Evolutionary conservation across 2,888 invertebrate genomes (phyloP).

Genomic region (Orthonychiurus folsomi): DNA sequence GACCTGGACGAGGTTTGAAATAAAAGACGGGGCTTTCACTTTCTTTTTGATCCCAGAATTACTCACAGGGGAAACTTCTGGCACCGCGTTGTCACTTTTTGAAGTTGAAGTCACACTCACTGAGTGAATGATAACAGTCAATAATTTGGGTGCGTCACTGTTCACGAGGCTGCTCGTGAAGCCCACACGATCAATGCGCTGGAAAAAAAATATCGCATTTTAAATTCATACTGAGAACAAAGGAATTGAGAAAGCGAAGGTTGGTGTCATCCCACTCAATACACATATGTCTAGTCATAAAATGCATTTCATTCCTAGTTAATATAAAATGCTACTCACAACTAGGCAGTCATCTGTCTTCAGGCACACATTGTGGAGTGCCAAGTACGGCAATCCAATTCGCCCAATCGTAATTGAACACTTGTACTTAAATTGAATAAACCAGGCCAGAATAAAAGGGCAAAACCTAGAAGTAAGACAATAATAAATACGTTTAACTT

Average conservation of each 20-base stretch:
- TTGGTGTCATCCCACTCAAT: too few species aligned
- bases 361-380: constrained; percentile 68
- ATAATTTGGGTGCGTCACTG: constrained; percentile 73
- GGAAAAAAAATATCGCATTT: constrained; percentile 39
- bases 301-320: too few species aligned
- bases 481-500: neutral
- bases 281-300: too few species aligned
- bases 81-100: constrained; percentile 48
- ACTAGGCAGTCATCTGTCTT: constrained; percentile 68
- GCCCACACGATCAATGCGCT: constrained; percentile 78
- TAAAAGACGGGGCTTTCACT: constrained; percentile 33
- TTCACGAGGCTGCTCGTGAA: constrained; percentile 79
- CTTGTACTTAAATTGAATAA: constrained; percentile 68
- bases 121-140: constrained; percentile 71
- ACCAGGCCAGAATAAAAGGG: constrained; percentile 67
- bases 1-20: constrained; percentile 39
- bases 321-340: too few species aligned
- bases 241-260: too few species aligned
- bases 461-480: constrained; percentile 58
- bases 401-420: constrained; percentile 70
- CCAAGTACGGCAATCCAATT: constrained; percentile 69
- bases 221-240: constrained; percentile 11
- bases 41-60: constrained; percentile 21
- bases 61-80: constrained; percentile 46
- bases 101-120: constrained; percentile 62